Evolutionary conservation across 2,113 vertebrate genomes (phyloP).

Genomic region (Ictalurus furcatus): DNA sequence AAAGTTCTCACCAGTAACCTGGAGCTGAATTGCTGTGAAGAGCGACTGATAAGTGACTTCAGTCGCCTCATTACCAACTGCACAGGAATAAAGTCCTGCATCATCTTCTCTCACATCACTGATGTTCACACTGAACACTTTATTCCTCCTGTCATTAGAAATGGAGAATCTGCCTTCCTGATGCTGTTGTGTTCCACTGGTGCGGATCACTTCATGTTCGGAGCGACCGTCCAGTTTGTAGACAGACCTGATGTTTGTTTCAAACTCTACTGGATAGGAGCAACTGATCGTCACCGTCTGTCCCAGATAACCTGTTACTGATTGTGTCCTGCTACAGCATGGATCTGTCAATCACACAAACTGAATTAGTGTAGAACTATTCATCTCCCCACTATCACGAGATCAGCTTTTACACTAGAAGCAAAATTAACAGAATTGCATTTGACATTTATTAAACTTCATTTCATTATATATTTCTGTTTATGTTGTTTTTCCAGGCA

Average conservation of each 20-base stretch:
- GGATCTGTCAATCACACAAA: conserved; percentile 18
- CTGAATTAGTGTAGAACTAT: not conserved
- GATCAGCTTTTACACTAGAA: not conserved
- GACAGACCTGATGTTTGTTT: not conserved
- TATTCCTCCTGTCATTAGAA: not conserved
- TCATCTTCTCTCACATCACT: conserved; percentile 16
- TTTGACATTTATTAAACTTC: not conserved
- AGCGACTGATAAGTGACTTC: not conserved
- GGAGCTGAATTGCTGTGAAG: not conserved
- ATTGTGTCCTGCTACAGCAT: not conserved
- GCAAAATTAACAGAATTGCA: not conserved
- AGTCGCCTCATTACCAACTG: no score
- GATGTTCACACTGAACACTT: conserved; percentile 4
- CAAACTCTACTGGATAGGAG: conserved; percentile 2
- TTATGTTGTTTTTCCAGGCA: not conserved
- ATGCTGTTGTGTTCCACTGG: not conserved
- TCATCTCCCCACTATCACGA: not conserved
- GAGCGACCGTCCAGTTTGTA: accelerated
- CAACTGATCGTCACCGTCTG: conserved; percentile 17
- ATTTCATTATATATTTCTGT: not conserved
- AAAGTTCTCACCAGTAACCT: not conserved
- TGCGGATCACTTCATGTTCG: not conserved
- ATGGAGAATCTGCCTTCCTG: not conserved
- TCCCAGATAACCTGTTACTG: not conserved
- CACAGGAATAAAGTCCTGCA: conserved; percentile 20